These are phyloP conservation scores for Gisinianus flammeolus DNA, from an alignment of 2,888 invertebrate genomes.

Conservation along the genomic window DNA sequence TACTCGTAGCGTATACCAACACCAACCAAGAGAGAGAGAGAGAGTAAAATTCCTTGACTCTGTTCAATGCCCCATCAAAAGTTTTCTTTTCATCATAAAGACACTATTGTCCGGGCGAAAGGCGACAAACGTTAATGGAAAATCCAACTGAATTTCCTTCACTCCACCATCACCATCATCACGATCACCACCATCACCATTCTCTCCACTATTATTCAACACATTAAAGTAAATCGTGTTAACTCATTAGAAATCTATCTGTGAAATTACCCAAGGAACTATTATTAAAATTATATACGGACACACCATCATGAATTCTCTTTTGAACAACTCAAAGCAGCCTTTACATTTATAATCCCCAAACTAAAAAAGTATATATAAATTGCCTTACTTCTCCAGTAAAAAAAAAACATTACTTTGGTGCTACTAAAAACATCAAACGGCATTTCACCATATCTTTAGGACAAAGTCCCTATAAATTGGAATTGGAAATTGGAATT, in stretches of 20 bases:
- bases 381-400: no score
- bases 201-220: not conserved
- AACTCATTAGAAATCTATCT: conserved; percentile 6
- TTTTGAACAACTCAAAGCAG: no score
- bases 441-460: no score
- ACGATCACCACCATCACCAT: not conserved
- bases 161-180: not conserved
- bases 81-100: conserved; percentile 21
- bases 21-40: not conserved
- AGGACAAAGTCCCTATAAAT: no score
- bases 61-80: conserved; percentile 8
- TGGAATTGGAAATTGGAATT: no score
- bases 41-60: not conserved
- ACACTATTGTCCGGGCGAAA: conserved; percentile 1
- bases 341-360: no score
- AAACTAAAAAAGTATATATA: no score
- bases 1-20: no score
- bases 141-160: conserved; percentile 8
- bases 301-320: no score
- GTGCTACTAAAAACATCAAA: no score
- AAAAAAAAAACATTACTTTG: no score
- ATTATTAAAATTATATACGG: conserved; percentile 4
- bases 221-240: not conserved
- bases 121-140: not conserved
- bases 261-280: not conserved